phyloP scores from a whole-genome alignment of 2,113 vertebrate species.

The Dicentrarchus labrax region DNA sequence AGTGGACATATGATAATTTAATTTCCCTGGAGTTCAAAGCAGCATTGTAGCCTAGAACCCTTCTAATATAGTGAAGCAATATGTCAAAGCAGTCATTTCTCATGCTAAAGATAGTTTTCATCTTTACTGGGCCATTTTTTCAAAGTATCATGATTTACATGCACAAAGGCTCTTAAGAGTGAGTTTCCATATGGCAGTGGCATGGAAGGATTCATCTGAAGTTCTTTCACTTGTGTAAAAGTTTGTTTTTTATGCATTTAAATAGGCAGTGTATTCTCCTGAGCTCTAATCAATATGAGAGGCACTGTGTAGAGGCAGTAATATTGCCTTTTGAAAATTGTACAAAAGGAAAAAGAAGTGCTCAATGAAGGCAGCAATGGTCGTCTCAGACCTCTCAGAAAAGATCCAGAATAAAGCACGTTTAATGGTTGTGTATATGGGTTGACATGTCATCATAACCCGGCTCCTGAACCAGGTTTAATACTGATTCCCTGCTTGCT shows the following conservation, averaged over 20 bases:
- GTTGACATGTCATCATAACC: neutral
- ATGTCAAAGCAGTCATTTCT: conserved; percentile 16
- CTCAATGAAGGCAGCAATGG: conserved; percentile 8
- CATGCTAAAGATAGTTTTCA: neutral
- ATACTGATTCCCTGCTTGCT: neutral
- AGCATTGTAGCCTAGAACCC: neutral
- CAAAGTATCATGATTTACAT: conserved; percentile 18
- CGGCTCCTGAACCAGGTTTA: no score
- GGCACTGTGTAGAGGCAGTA: neutral
- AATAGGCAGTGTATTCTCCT: conserved; percentile 16
- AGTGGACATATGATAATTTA: neutral
- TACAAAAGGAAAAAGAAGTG: conserved; percentile 23
- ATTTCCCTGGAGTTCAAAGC: conserved; percentile 24
- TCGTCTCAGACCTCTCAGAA: conserved; percentile 8
- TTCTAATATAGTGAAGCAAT: neutral
- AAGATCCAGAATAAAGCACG: conserved; percentile 4
- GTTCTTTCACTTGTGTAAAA: conserved; percentile 11
- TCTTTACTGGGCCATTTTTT: neutral
- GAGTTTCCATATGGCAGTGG: neutral
- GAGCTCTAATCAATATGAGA: neutral
- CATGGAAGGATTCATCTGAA: conserved; percentile 7
- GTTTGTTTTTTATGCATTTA: conserved; percentile 29
- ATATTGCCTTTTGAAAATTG: conserved; percentile 22
- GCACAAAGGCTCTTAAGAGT: conserved; percentile 19
- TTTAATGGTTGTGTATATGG: conserved; percentile 4